These are phyloP conservation scores for Odontamblyopus lacepedii DNA, from an alignment of 2,797 vertebrate genomes.

Conservation along the genomic window DNA sequence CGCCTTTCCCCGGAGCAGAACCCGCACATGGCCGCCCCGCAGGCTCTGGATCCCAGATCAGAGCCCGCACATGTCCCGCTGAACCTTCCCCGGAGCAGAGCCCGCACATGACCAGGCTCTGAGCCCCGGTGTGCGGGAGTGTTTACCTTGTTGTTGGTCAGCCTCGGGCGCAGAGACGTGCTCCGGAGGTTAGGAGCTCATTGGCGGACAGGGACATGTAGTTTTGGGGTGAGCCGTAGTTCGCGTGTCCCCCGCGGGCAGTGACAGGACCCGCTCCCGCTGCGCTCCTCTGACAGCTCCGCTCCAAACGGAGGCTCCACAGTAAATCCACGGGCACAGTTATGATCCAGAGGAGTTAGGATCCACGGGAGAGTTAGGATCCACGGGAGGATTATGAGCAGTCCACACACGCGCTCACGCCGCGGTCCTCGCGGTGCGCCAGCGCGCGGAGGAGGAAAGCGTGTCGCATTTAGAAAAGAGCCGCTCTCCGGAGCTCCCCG, in stretches of 20 bases:
- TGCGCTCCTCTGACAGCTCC: conserved; percentile 62
- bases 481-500: conserved; percentile 36
- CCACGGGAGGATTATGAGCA: conserved; percentile 6
- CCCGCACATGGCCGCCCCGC: not conserved
- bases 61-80: not conserved
- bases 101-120: conserved; percentile 15
- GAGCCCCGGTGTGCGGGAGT: conserved; percentile 20
- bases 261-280: conserved; percentile 62
- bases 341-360: conserved; percentile 11
- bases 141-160: conserved; percentile 71
- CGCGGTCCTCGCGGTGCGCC: conserved; percentile 32
- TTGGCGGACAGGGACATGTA: conserved; percentile 73
- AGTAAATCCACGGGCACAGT: conserved; percentile 34
- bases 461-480: conserved; percentile 72
- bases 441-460: conserved; percentile 59
- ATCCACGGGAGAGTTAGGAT: conserved; percentile 35
- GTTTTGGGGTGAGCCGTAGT: conserved; percentile 48
- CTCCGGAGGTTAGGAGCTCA: conserved; percentile 72
- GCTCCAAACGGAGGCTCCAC: conserved; percentile 42
- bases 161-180: conserved; percentile 66
- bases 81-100: conserved; percentile 3
- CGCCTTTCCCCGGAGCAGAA: conserved; percentile 4
- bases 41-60: conserved; percentile 25
- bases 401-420: conserved; percentile 22
- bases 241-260: conserved; percentile 51